Evolutionary conservation across 2,113 vertebrate genomes (phyloP).

Genomic region (Noturus placidus): DNA sequence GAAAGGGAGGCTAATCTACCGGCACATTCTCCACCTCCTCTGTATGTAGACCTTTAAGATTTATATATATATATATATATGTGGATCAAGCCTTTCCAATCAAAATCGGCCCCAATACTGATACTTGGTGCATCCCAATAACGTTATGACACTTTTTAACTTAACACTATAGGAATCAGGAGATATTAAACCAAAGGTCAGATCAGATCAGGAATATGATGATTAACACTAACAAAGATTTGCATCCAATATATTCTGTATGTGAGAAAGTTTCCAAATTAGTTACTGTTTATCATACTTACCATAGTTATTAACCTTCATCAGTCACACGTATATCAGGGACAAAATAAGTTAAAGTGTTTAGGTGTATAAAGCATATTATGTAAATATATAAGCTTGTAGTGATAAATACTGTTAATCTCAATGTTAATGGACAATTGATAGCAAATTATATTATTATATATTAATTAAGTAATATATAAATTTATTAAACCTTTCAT

Average conservation of each 20-base stretch:
- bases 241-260: background rate
- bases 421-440: background rate
- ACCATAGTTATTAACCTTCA: background rate
- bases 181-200: background rate
- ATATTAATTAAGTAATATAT: too few relatives aligned
- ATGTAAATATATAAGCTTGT: background rate
- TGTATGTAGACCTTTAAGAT: conserved; percentile 58
- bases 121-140: background rate
- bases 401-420: background rate
- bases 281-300: background rate
- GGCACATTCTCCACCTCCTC: conserved; percentile 46
- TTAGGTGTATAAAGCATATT: background rate
- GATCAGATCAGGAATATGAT: background rate
- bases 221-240: background rate
- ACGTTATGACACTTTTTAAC: background rate
- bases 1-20: conserved; percentile 40
- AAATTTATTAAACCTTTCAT: too few relatives aligned
- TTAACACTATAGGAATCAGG: background rate
- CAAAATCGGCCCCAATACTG: background rate
- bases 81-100: background rate
- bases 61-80: too few relatives aligned
- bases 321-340: background rate
- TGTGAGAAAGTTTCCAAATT: background rate
- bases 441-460: background rate
- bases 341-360: background rate